Evolutionary conservation across 1,140 invertebrate species (phyloP).

Genomic region (Diachasma alloeum): DNA sequence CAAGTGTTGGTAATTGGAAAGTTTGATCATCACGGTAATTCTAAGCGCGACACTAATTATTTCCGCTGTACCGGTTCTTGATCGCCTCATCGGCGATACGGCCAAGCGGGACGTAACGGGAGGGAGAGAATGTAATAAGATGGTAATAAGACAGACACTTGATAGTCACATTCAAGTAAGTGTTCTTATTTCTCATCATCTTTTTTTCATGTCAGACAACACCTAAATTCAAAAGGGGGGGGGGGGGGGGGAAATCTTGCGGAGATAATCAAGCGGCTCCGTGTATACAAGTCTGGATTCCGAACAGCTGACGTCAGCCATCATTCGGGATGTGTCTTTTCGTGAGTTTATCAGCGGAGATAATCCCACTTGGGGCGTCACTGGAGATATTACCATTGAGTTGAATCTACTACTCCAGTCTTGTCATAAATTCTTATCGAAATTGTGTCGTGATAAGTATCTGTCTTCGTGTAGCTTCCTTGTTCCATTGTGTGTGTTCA

Average conservation of each 20-base stretch:
- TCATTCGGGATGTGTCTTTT: not conserved
- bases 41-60: not conserved
- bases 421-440: conserved; percentile 4
- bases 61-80: not conserved
- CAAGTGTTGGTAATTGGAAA: conserved; percentile 7
- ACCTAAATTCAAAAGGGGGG: not conserved
- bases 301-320: not conserved
- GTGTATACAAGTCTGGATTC: not conserved
- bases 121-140: not conserved
- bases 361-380: not conserved
- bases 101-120: not conserved
- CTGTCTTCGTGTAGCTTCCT: not conserved
- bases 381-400: not conserved
- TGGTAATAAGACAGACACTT: conserved; percentile 1
- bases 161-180: not conserved
- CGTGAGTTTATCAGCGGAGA: not conserved
- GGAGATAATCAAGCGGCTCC: too few species aligned
- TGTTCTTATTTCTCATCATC: not conserved
- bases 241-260: not conserved
- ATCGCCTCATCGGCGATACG: not conserved
- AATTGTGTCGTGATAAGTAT: conserved; percentile 3
- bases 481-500: not conserved
- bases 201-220: not conserved
- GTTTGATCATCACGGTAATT: not conserved
- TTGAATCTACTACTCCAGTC: not conserved